A percentile compares a stretch with the other conserved stretches of the same genome.
Conservation (phyloP, 2,113 vertebrate genomes). For the Dromas ardeola region DNA sequence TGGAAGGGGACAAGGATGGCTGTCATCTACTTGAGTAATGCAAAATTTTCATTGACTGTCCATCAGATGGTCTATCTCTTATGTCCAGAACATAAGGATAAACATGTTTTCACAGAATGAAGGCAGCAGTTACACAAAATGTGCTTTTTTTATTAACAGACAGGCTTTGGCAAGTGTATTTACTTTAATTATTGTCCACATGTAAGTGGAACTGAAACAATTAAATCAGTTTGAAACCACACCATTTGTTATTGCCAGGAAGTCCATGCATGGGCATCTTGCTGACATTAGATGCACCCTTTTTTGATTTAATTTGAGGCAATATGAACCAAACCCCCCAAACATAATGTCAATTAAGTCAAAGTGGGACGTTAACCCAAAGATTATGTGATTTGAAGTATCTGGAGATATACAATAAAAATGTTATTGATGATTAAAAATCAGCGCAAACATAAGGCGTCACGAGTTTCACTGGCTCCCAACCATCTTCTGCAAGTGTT, state of each 20-base stretch:
- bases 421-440: background rate
- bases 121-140: background rate
- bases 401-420: background rate
- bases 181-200: background rate
- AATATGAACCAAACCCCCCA: background rate
- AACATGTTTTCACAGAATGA: background rate
- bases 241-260: background rate
- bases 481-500: background rate
- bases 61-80: background rate
- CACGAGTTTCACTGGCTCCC: background rate
- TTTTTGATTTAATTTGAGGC: background rate
- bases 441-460: background rate
- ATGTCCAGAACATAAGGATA: background rate
- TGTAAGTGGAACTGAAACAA: slow-evolving; percentile 36
- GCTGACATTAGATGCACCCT: background rate
- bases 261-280: background rate
- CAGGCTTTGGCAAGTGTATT: background rate
- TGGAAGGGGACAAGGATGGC: background rate
- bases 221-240: slow-evolving; percentile 17
- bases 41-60: background rate
- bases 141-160: background rate
- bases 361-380: background rate
- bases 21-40: background rate
- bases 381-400: background rate
- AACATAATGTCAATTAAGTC: background rate